Base-by-base conservation (phyloP, 2,113 vertebrate genomes). In the Oreochromis niloticus region DNA sequence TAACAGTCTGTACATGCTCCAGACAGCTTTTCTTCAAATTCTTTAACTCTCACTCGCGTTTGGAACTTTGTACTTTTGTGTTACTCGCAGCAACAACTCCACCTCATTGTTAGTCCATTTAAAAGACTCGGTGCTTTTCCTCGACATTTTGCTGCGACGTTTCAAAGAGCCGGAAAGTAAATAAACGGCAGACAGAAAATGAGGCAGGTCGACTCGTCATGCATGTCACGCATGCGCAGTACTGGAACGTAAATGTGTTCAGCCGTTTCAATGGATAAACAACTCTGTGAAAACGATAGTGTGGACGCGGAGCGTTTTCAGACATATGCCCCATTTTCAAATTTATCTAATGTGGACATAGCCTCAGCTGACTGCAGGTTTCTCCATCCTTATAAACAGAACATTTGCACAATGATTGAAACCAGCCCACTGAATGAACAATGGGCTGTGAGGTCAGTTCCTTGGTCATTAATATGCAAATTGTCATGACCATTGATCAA, bases 131-230 rank as follows among this genome's bases (percentile, higher is more conserved):
- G 0, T 22, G 52, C 52, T 54, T 54, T 54, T 54, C 52, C 9
- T 6, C 3, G 0, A 55, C 52, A 54, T 54, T 54, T 22, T 54
- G 52, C 50, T 3, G 8, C 48, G 3, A 52, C 8, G 4, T 19
- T 52, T 52, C 48, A 52, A 52, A 52, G 50, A 54, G 52, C 52
- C 3, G 0, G 52, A 54, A 54, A 11, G 52, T 22, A 54, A 54
- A 54, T 54, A 11, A 54, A 0, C 1, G 0, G 9, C 2, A 54
- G 50, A 54, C 0, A 54, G 50, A 54, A 10, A 10, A 1, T 54
- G 50, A 27, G 24, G 24, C 24, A 27, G 24, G 24, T 27, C 3
- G 27, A 27, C 3, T 27, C 27, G 27, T 27, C 50, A 0, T 54
- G 50, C 19, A 54, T 54, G 50, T 54, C 19, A 54, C 9, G 19